phyloP scores from a whole-genome alignment of 2,888 invertebrate genomes.

The Litoditis marina region DNA sequence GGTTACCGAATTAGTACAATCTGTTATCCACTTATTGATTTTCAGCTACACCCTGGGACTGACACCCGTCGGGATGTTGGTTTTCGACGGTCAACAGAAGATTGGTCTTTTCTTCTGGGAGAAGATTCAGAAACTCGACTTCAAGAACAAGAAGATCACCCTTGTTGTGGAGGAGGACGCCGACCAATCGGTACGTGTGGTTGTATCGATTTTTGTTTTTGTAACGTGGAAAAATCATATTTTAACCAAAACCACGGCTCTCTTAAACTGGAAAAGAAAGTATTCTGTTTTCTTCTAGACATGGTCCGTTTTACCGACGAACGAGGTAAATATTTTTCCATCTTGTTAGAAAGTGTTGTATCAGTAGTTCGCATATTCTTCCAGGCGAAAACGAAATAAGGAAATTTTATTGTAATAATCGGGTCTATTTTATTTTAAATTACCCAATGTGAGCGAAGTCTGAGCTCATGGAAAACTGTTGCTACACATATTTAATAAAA shows the following conservation, averaged over 20 bases:
- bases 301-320: no score
- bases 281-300: background rate
- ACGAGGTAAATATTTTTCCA: no score
- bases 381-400: no score
- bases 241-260: background rate
- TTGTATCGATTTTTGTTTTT: background rate
- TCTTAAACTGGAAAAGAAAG: background rate
- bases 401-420: no score
- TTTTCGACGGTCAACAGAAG: slow-evolving; percentile 90
- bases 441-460: no score
- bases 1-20: no score
- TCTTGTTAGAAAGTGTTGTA: no score
- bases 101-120: slow-evolving; percentile 98
- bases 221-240: no score
- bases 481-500: background rate
- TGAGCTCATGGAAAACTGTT: no score
- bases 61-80: slow-evolving; percentile 95
- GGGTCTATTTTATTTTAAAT: no score
- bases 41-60: slow-evolving; percentile 82
- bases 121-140: slow-evolving; percentile 93
- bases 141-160: slow-evolving; percentile 93
- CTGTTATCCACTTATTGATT: background rate
- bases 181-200: slow-evolving; percentile 71
- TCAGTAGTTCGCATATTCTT: no score
- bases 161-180: slow-evolving; percentile 97